A percentile compares a stretch with the other conserved stretches of the same genome.
Conservation (phyloP, 2,113 vertebrate species). For the Notiomystis cincta region DNA sequence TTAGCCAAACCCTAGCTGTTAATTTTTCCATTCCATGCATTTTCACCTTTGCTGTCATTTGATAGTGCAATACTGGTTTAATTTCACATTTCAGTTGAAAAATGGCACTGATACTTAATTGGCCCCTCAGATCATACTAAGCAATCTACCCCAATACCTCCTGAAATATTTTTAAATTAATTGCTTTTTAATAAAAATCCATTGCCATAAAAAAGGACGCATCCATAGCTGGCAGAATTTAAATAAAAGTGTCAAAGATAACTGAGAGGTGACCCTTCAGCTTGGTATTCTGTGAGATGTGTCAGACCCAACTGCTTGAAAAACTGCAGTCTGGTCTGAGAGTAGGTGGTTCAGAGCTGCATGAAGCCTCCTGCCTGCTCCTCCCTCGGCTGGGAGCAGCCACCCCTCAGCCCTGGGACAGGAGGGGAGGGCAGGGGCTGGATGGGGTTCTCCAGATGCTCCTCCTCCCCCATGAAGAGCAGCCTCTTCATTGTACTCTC, state of each 20-base stretch:
- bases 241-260: background rate
- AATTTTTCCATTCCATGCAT: background rate
- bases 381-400: background rate
- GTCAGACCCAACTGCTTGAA: background rate
- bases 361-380: background rate
- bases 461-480: background rate
- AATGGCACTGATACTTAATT: background rate
- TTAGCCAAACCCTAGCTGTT: background rate
- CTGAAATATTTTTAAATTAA: background rate
- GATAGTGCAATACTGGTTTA: background rate
- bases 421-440: background rate
- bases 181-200: background rate
- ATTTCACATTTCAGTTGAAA: background rate
- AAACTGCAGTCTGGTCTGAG: background rate
- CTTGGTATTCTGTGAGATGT: background rate
- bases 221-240: background rate
- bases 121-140: background rate
- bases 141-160: background rate
- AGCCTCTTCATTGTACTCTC: background rate
- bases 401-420: background rate
- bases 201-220: background rate
- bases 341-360: background rate
- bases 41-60: background rate
- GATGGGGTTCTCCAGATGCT: background rate
- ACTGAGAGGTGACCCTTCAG: background rate